Evolutionary conservation across 30 jellyfish, hydroid and myxozoan species (phyloP), one percentile per base, ranked within the genome.

Genomic region (Turritopsis dohrnii): DNA sequence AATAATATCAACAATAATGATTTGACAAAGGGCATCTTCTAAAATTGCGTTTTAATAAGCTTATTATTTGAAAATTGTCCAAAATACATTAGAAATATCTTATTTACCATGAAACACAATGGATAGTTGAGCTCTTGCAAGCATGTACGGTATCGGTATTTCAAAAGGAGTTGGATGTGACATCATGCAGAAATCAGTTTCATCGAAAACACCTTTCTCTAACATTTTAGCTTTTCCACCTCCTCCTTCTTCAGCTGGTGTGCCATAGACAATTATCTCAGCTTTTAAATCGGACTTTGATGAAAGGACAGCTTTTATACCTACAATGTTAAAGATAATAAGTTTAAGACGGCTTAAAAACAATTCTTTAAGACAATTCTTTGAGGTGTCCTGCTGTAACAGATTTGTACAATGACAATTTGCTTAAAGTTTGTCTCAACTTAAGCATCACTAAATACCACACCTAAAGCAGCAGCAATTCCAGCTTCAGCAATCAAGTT

Each of bases 171-270:
- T 84, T 18, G 99, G 99, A 76, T 94, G 99, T 16, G 90, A 77
- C 97, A 94, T 94, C 99, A 94, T 86, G 90, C 99, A 94, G 76
- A 94, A 69, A 86, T 94, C 99, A 60, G 76, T 65, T 19, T 94
- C 97, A 86, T 89, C 93, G 75, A 94, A 94, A 60, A 89, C 86
- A 19, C 94, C 95, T n/a, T 89, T 71, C 16, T 87, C 87, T 13
- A 94, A 86, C 99, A 94, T 94, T n/a, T 41, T 21, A 0, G 83
- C 72, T 52, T 94, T 94, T 18, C 99, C 99, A 73, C 99, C 99
- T 80, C 99, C 99, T 4, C 96, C 96, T 87, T 94, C 99, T 74
- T 94, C 99, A 31, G 97, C 99, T 79, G 99, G 99, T 8, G 99
- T 94, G 18, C 99, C 99, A 89, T 53, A 94, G 5, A 86, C 95